Evolutionary conservation across 2,797 vertebrate species (phyloP).

Genomic region (Squalus acanthias): DNA sequence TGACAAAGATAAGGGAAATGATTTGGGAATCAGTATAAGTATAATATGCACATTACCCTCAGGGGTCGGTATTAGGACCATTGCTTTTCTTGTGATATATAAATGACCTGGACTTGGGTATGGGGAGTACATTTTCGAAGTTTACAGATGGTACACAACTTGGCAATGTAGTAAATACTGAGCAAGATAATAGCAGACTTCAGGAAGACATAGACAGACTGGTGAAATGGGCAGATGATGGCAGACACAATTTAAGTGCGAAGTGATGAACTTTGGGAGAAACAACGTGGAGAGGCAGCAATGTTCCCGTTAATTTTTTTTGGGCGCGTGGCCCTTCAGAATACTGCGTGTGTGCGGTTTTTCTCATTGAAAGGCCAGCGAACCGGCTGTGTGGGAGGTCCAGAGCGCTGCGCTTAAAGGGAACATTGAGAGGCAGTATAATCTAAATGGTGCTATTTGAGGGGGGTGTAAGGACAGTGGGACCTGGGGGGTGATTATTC

Average conservation of each 20-base stretch:
- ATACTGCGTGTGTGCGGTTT: no score
- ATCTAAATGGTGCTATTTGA: neutral
- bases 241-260: neutral
- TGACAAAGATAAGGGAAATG: neutral
- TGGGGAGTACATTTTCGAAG: neutral
- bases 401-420: no score
- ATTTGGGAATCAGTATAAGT: neutral
- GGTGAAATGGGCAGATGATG: neutral
- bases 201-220: neutral
- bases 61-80: neutral
- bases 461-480: neutral
- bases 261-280: neutral
- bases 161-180: neutral
- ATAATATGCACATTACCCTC: neutral
- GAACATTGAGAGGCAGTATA: neutral
- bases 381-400: no score
- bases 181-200: neutral
- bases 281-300: no score
- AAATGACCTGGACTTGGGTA: no score
- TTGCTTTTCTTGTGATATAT: neutral
- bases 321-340: no score
- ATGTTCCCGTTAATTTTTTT: no score
- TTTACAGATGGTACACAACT: neutral
- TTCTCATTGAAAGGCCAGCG: no score
- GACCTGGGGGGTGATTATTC: neutral